Base-by-base conservation (phyloP, 1,140 invertebrate genomes). In the Heliconius melpomene region DNA sequence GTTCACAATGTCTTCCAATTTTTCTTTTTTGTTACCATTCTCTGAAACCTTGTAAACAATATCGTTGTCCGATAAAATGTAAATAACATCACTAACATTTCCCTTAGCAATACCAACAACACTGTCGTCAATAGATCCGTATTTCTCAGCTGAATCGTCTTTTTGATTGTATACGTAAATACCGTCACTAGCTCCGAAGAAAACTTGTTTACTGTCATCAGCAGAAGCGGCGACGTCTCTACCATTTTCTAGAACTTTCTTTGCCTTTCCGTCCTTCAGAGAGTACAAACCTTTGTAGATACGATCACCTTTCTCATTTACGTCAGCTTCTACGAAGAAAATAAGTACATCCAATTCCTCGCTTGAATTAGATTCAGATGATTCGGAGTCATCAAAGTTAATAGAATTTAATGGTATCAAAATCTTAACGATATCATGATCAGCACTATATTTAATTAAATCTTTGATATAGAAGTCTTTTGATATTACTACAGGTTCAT, bases 281-380 rank as follows among this genome's bases (percentile, higher is more conserved):
- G 54, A 57, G 54, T 57, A 57, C 3, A 57, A n/a, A 2, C 54
- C 54, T 57, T 57, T 57, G 9, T 57, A 57, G 54, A 82, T 75
- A 46, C 79, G 79, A 66, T 84, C 75, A 2, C 87, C 90, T 8
- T 87, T 73, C 3, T 79, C 74, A 73, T 83, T 70, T 36, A 83
- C 74, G n/a, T 91, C 89, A 72, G 85, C 91, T 87, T 87, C 85
- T 3, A 88, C 84, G 26, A 91, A 91, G 82, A 92, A 92, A 1
- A 88, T 5, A 9, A 72, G 74, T 16, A 13, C 40, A 5, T 46
- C 40, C 3, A 7, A n/a, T 46, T 78, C 76, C 20, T 75, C 16
- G 3, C 18, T 79, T 5, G 70, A 57, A 26, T 84, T 79, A 7
- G 73, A 77, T 57, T 78, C 80, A 2, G 66, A 46, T 75, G 73